Evolutionary conservation across 2,797 vertebrate species (phyloP).

Genomic region (Xiphophorus birchmanni): DNA sequence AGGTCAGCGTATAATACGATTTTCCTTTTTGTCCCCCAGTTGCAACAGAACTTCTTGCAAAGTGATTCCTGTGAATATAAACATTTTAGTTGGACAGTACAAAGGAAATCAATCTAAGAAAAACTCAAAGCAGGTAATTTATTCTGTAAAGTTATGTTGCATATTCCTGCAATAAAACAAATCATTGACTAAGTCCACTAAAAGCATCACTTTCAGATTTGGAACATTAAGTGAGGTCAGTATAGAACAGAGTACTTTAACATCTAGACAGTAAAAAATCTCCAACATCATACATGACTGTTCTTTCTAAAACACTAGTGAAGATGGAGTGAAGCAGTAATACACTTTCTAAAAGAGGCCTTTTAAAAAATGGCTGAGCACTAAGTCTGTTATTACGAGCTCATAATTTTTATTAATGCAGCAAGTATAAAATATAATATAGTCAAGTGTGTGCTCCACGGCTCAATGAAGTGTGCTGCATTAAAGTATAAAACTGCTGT

Average conservation of each 20-base stretch:
- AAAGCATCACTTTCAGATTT: neutral
- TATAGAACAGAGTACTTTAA: neutral
- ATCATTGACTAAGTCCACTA: neutral
- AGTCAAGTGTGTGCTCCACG: neutral
- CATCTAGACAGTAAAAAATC: neutral
- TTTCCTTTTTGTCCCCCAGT: conserved; percentile 97
- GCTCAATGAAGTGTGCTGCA: conserved; percentile 1
- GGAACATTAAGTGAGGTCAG: neutral
- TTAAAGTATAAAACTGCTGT: conserved; percentile 5
- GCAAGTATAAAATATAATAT: conserved; percentile 13
- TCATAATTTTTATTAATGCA: conserved; percentile 6
- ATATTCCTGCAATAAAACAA: neutral
- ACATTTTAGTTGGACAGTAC: conserved; percentile 3
- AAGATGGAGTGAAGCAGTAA: neutral
- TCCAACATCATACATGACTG: neutral
- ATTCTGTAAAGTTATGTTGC: neutral
- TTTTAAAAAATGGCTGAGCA: conserved; percentile 3
- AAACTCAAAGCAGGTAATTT: neutral
- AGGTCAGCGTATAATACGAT: conserved; percentile 96
- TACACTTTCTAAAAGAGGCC: neutral
- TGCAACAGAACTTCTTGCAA: conserved; percentile 95
- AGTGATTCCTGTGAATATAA: conserved; percentile 87
- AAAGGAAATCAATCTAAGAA: neutral
- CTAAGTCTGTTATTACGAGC: conserved; percentile 9
- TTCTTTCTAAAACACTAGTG: neutral